Conservation (phyloP, 2,113 vertebrate genomes). For the Paedocypris sp. region DNA sequence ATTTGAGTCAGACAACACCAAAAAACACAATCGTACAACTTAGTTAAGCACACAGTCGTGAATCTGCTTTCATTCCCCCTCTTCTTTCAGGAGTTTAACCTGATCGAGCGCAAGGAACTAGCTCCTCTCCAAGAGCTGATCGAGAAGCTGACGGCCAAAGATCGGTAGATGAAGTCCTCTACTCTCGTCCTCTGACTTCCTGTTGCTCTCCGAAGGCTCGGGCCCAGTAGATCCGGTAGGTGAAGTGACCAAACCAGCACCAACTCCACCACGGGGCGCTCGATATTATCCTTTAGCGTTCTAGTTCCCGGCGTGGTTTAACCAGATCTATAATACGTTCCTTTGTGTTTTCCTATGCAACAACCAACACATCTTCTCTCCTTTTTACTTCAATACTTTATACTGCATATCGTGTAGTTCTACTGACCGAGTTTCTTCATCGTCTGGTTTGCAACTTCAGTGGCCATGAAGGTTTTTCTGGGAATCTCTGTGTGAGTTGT, state of each 20-base stretch:
- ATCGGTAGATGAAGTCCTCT: conserved; percentile 79
- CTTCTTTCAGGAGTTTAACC: conserved; percentile 78
- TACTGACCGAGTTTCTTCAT: not conserved
- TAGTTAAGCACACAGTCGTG: too few relatives aligned
- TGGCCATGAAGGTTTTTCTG: not conserved
- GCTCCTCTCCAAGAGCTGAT: conserved; percentile 95
- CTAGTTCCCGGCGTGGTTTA: too few relatives aligned
- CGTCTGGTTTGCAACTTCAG: not conserved
- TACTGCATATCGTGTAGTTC: conserved; percentile 1
- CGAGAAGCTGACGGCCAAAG: conserved; percentile 91
- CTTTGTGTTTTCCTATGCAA: conserved; percentile 63
- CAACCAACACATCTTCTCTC: conserved; percentile 40
- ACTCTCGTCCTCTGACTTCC: too few relatives aligned
- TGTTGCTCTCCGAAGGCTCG: too few relatives aligned
- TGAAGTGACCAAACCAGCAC: too few relatives aligned
- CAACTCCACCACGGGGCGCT: too few relatives aligned
- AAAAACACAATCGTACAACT: too few relatives aligned
- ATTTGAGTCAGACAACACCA: too few relatives aligned
- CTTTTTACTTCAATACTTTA: conserved; percentile 23
- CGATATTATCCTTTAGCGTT: too few relatives aligned
- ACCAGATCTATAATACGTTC: too few relatives aligned
- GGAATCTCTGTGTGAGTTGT: not conserved
- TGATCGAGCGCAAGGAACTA: conserved; percentile 88
- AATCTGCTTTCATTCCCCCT: not conserved
- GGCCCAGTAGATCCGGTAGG: too few relatives aligned